A percentile compares a stretch with the other conserved stretches of the same genome.
Conservation (phyloP, 2,888 invertebrate genomes). For the Aquatica leii region DNA sequence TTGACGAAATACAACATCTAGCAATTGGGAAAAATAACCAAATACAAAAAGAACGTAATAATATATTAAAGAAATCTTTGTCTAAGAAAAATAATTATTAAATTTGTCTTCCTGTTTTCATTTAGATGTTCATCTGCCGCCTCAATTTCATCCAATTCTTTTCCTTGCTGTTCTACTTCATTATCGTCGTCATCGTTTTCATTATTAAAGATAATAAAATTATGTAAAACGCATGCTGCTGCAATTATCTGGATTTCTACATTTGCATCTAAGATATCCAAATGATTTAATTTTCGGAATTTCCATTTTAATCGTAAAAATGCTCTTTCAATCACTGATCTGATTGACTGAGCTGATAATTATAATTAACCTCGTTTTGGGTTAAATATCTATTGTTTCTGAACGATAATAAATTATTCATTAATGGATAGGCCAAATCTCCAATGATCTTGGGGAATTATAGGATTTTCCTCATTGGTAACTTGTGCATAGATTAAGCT, state of each 20-base stretch:
- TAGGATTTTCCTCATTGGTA: no score
- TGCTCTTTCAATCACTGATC: no score
- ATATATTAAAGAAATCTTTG: not conserved
- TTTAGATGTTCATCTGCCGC: not conserved
- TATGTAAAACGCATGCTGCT: not conserved
- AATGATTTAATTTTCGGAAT: constrained; percentile 6
- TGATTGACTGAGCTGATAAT: not conserved
- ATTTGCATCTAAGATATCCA: not conserved
- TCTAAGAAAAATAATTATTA: no score
- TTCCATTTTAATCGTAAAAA: constrained; percentile 10
- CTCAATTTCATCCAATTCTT: not conserved
- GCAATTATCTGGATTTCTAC: not conserved
- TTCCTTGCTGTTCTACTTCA: not conserved
- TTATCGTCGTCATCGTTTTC: not conserved
- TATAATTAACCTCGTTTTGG: not conserved
- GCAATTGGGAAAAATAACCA: not conserved
- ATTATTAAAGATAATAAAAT: not conserved
- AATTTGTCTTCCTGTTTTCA: no score
- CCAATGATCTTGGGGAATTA: constrained; percentile 1
- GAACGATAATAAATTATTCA: no score
- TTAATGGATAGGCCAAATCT: not conserved
- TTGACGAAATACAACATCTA: not conserved
- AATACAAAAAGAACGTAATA: not conserved
- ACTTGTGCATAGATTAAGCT: not conserved
- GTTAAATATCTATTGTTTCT: not conserved